A percentile compares a stretch with the other conserved stretches of the same genome.
These are phyloP conservation scores for Thamnaconus septentrionalis DNA, from an alignment of 2,113 vertebrate genomes.

Conservation along the genomic window DNA sequence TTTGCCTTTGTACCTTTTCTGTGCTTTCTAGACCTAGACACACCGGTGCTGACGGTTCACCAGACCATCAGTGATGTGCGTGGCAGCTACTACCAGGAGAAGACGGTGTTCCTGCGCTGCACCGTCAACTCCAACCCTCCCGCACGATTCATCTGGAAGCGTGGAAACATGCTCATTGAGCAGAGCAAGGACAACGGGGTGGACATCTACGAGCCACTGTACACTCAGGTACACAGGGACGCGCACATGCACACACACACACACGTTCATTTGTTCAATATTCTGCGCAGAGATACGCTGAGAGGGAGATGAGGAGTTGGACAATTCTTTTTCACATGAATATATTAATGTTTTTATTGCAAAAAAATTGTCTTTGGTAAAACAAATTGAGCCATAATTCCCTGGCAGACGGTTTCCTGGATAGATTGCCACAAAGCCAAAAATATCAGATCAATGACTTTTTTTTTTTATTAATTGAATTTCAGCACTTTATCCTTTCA, in stretches of 20 bases:
- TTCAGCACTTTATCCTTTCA: no score
- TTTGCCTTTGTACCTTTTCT: slow-evolving; percentile 7
- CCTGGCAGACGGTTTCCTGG: no score
- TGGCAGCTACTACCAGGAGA: slow-evolving; percentile 97
- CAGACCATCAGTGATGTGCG: slow-evolving; percentile 97
- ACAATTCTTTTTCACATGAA: no score
- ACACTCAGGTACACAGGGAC: slow-evolving; percentile 83
- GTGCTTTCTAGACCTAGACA: slow-evolving; percentile 85
- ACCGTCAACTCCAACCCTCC: slow-evolving; percentile 98
- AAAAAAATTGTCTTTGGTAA: no score
- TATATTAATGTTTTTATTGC: no score
- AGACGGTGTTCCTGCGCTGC: slow-evolving; percentile 96
- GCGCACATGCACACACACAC: neutral
- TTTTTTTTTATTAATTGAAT: no score
- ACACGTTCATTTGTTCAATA: neutral
- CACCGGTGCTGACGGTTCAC: slow-evolving; percentile 91
- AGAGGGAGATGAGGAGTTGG: no score
- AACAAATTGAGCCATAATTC: no score
- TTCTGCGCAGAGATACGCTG: no score
- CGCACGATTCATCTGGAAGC: slow-evolving; percentile 97
- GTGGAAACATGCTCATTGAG: slow-evolving; percentile 82
- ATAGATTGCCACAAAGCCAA: no score
- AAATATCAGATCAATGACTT: neutral
- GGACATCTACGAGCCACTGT: slow-evolving; percentile 97
- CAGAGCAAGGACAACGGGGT: slow-evolving; percentile 98